Evolutionary conservation across 2,113 vertebrate genomes (phyloP), one percentile per base, ranked within the genome.

Genomic region (Eulacestoma nigropectus): DNA sequence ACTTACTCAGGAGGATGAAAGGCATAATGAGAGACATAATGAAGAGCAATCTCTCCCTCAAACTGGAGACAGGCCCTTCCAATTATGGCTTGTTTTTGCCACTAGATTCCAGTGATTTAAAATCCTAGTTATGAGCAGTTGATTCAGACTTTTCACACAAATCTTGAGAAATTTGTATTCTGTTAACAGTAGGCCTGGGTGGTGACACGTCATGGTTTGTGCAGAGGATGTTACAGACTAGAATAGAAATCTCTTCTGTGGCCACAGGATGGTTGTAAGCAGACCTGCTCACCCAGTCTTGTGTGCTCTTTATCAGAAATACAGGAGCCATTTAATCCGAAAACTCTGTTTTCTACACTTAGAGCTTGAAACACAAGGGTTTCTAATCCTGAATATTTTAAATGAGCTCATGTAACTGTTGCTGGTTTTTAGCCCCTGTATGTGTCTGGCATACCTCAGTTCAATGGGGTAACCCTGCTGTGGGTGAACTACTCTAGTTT

Each of bases 21-120:
- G 85, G 55, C 22, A 25, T 80, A 93, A 97, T 91, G 90, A 95
- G 95, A 75, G 49, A 69, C 37, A 44, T 87, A 96, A 97, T 92
- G 89, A 96, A 91, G 69, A 85, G n/a, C 91, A 65, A 22, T 72
- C 78, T 94, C 73, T 92, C 46, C 68, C 84, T 83, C 79, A 76
- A 47, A 89, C 91, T 93, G 91, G 56, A 95, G 90, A 60, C 69
- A 82, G 73, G 30, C 74, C 87, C 77, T 88, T 88, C 72, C 87
- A 95, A 91, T 86, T 97, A 96, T 17, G 32, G 17, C n/a, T 94
- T 93, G 65, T 95, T 95, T 90, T 91, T 83, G 63, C 57, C 56
- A 77, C 33, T 39, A 44, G n/a, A 22, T 93, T 84, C 52, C 75
- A 64, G 46, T 26, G 63, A 30, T 88, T 81, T 73, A 77, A 93